Base-by-base conservation (phyloP, 2,888 invertebrate genomes). In the Noctua fimbriata region DNA sequence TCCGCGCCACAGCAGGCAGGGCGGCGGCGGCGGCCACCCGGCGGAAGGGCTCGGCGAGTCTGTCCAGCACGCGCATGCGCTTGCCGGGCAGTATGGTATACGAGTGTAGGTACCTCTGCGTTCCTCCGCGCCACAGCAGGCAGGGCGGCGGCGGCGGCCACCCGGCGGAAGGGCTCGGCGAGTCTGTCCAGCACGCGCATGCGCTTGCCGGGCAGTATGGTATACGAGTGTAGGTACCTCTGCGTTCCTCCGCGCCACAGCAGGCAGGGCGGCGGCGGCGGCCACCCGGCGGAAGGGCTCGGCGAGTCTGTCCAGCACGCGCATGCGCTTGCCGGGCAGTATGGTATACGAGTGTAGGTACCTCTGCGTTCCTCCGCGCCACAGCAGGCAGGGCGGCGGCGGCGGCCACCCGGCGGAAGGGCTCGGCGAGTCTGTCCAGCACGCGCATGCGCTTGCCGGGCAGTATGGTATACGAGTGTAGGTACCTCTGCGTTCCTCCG, bases 401-500 rank as follows among this genome's bases (percentile, higher is more conserved):
- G 2, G 77, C 41, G 58, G 83, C 71, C 0, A 77, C 88, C 1
- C 93, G 78, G 0, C 93, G 47, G 89, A 94, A 92, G 0, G 93
- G 94, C 73, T 91, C 88, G 12, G 95, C 91, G 52, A 96, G 91
- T 0, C 94, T 66, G 12, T 95, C 94, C 63, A 96, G 87, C 82
- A 97, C 93, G 1, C 95, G 90, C 90, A 92, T 87, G 2, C 96
- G 88, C 90, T 96, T n/a, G n/a, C n/a, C n/a, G n/a, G n/a, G n/a
- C n/a, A 52, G 49, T 49, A 49, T 18, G 12, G 12, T 44, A 14
- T 14, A 44, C 5, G 44, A 18, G 7, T 21, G 18, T 52, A 52
- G 2, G 52, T 52, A 65, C 77, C 88, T 94, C 94, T 0, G 95
- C 92, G 44, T 90, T 89, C 73, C 93, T 82, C 71, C 93, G 81